Evolutionary conservation across 2,797 vertebrate genomes (phyloP).

Genomic region (Cyclopterus lumpus): DNA sequence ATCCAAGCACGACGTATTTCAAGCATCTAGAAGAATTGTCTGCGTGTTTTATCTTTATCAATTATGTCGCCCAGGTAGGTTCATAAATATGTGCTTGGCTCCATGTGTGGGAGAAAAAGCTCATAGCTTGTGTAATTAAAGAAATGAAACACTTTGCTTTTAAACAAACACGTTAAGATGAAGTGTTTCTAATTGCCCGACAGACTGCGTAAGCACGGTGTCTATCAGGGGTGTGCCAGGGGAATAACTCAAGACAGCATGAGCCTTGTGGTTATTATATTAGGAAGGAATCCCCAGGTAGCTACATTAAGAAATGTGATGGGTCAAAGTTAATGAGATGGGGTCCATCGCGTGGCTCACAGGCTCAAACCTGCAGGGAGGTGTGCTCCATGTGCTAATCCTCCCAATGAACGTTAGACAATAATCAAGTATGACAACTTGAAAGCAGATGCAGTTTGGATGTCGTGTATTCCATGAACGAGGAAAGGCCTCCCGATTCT

Average conservation of each 20-base stretch:
- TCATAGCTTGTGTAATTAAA: slow-evolving; percentile 5
- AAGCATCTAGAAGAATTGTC: neutral
- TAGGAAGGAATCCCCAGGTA: slow-evolving; percentile 28
- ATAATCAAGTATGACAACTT: slow-evolving; percentile 10
- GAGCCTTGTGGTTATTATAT: slow-evolving; percentile 40
- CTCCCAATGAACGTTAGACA: slow-evolving; percentile 25
- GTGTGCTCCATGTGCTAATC: slow-evolving; percentile 12
- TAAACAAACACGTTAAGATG: slow-evolving; percentile 22
- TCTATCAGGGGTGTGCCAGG: slow-evolving; percentile 16
- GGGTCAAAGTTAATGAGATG: slow-evolving; percentile 52
- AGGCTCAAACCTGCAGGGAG: slow-evolving; percentile 33
- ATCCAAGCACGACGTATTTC: neutral
- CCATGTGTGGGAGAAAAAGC: neutral
- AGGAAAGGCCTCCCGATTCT: neutral
- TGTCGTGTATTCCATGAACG: slow-evolving; percentile 6
- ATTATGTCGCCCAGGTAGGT: neutral
- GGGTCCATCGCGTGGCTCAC: slow-evolving; percentile 22
- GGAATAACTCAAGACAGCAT: slow-evolving; percentile 25
- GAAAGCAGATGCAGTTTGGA: slow-evolving; percentile 19
- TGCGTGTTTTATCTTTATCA: neutral
- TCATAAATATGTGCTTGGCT: neutral
- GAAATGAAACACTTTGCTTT: slow-evolving; percentile 28
- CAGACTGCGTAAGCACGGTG: slow-evolving; percentile 20
- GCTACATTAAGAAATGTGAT: slow-evolving; percentile 31
- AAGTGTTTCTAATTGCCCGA: slow-evolving; percentile 36